Conservation (phyloP, 2,113 vertebrate species). For the Chloropsis hardwickii region DNA sequence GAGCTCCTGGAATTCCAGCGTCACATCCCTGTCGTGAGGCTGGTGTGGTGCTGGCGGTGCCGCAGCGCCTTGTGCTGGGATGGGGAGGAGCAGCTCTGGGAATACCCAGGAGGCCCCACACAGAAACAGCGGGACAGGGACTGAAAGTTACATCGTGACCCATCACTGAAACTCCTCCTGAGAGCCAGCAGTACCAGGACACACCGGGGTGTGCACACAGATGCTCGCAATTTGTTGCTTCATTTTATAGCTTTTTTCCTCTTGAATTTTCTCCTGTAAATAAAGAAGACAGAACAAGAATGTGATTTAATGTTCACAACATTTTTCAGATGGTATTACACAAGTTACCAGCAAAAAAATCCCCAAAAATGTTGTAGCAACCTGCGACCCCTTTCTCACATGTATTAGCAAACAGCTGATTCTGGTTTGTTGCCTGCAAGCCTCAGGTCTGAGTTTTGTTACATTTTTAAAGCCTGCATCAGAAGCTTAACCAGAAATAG, state of each 20-base stretch:
- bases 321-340: background rate
- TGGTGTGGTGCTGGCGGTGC: background rate
- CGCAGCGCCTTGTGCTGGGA: background rate
- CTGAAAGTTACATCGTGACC: background rate
- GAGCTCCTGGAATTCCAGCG: constrained; percentile 48
- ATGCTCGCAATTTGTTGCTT: background rate
- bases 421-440: background rate
- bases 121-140: background rate
- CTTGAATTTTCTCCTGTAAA: background rate
- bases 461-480: background rate
- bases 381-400: background rate
- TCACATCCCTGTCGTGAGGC: background rate
- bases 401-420: background rate
- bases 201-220: background rate
- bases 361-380: background rate
- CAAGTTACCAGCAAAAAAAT: background rate
- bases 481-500: background rate
- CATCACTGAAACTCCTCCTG: background rate
- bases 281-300: background rate
- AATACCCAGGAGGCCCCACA: background rate
- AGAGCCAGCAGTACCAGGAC: background rate
- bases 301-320: background rate
- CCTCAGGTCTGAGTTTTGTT: background rate
- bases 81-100: background rate
- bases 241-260: background rate